These are phyloP conservation scores for Reinhardtius hippoglossoides DNA, from an alignment of 2,113 vertebrate species.

Conservation along the genomic window DNA sequence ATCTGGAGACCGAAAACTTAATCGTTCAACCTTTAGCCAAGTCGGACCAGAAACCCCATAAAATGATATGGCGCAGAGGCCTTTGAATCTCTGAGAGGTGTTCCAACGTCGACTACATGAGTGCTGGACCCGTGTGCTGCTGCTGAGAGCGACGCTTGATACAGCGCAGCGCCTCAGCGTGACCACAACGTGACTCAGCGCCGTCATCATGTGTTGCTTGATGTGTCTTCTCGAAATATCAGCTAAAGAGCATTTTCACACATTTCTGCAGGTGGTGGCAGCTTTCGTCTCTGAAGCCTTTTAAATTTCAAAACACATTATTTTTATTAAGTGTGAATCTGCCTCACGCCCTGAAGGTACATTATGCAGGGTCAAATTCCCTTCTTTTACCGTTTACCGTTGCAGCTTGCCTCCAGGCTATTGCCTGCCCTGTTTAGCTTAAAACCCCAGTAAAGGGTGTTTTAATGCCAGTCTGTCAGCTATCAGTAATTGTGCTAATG, in stretches of 20 bases:
- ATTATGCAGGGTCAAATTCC: slow-evolving; percentile 13
- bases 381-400: neutral
- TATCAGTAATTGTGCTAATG: slow-evolving; percentile 41
- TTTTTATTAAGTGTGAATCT: neutral
- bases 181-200: slow-evolving; percentile 29
- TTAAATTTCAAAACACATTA: neutral
- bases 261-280: slow-evolving; percentile 13
- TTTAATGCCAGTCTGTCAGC: slow-evolving; percentile 31
- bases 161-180: neutral
- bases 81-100: slow-evolving; percentile 2
- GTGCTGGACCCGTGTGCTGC: slow-evolving; percentile 11
- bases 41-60: slow-evolving; percentile 8
- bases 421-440: slow-evolving; percentile 5
- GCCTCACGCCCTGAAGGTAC: neutral
- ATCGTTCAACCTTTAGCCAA: slow-evolving; percentile 2
- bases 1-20: slow-evolving; percentile 18
- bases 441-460: neutral
- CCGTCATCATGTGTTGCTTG: slow-evolving; percentile 24
- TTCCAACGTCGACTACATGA: slow-evolving; percentile 21
- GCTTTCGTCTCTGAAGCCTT: neutral
- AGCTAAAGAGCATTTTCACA: slow-evolving; percentile 8
- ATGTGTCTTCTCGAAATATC: slow-evolving; percentile 27
- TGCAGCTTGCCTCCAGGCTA: slow-evolving; percentile 16
- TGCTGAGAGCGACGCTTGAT: slow-evolving; percentile 21
- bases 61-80: neutral